Base-by-base conservation (phyloP, 2,888 invertebrate species). In the Chloroclystis v-ata region DNA sequence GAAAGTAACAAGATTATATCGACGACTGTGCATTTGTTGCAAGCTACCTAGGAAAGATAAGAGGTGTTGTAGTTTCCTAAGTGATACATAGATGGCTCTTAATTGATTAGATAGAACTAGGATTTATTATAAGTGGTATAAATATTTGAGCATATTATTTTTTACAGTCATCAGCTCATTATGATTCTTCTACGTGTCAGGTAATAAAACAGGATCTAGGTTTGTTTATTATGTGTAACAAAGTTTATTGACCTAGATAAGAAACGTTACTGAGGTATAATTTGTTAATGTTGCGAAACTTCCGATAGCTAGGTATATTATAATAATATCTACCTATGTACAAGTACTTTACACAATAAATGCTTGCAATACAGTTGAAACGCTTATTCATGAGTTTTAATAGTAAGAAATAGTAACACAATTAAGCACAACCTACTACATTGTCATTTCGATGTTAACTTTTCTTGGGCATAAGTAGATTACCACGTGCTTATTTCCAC, bases 241-340 rank as follows among this genome's bases (percentile, higher is more conserved):
- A 64, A 73, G 75, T 67, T 68, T 68, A 64, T 69, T 69, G 72
- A 72, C 69, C 73, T 67, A 70, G 56, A 65, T 65, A 62, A 41
- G 40, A 32, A 29, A 29, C 11, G 26, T 13, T 32, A 20, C 20
- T 5, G 2, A 20, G 3, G 5, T 20, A 4, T 20, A 24, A 33
- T 33, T 20, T 10, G 33, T 32, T 9, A 30, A 30, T 30, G 32
- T 11, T 33, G 11, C 20, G 10, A n/a, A 16, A 33, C 16, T 16
- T 4, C n/a, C n/a, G 16, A 5, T 32, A 33, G n/a, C 1, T 33
- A 28, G 6, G 2, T 29, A 10, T 16, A 14, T 5, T n/a, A 20
- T 16, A 3, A 3, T 24, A 3, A 33, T 16, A 8, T 13, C 14
- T 14, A 12, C 8, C 12, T 29, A 28, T 12, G 12, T 12, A 12